These are phyloP conservation scores for Sebastes cheni DNA, from an alignment of 2,797 vertebrate genomes.

Conservation along the genomic window DNA sequence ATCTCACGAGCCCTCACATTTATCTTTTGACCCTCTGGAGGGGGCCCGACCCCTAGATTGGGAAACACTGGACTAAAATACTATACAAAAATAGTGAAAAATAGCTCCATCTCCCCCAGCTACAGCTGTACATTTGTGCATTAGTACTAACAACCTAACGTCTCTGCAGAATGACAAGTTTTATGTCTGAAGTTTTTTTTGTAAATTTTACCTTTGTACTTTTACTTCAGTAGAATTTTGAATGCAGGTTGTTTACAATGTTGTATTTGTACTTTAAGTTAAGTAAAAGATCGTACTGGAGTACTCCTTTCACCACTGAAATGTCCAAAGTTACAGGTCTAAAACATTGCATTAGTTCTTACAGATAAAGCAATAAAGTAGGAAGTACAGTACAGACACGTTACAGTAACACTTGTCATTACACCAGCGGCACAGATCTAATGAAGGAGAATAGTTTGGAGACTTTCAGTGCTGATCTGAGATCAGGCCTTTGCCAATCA, in stretches of 20 bases:
- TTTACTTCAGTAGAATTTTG: neutral
- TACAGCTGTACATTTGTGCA: neutral
- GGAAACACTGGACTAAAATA: neutral
- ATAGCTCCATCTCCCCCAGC: neutral
- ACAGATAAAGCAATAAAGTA: conserved; percentile 5
- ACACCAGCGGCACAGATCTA: conserved; percentile 16
- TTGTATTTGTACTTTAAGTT: neutral
- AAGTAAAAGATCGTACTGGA: too few species aligned
- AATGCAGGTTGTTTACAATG: neutral
- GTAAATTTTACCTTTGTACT: too few species aligned
- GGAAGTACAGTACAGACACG: neutral
- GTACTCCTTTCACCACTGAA: too few species aligned
- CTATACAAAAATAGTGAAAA: neutral
- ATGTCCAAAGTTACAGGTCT: neutral
- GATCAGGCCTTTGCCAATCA: conserved; percentile 41
- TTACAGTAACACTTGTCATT: conserved; percentile 8
- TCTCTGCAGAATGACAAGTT: neutral
- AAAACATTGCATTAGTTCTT: neutral
- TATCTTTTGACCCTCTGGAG: neutral
- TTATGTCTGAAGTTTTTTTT: neutral
- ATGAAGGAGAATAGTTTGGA: conserved; percentile 22
- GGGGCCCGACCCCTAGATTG: neutral
- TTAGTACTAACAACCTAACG: neutral
- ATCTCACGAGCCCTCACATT: neutral
- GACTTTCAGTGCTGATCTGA: conserved; percentile 37